These are phyloP conservation scores for Chloebia gouldiae DNA, from an alignment of 2,113 vertebrate genomes.

Conservation along the genomic window DNA sequence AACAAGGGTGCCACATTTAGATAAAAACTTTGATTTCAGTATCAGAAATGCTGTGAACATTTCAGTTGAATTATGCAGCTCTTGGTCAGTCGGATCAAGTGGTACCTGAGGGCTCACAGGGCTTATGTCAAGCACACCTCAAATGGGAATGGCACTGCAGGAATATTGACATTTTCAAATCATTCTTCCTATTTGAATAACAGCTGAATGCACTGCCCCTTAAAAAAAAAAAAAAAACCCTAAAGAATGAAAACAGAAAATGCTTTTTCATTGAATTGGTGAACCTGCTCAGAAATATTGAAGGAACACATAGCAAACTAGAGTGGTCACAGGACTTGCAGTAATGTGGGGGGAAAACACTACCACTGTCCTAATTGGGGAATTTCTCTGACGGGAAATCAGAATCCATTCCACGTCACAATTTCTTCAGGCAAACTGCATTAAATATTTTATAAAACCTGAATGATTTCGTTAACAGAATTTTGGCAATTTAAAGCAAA, in stretches of 20 bases:
- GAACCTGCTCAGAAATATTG: not conserved
- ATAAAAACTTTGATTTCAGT: not conserved
- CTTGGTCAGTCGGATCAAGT: not conserved
- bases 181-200: not conserved
- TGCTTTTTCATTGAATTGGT: not conserved
- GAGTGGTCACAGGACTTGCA: not conserved
- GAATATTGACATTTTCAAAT: not conserved
- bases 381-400: not conserved
- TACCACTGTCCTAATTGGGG: not conserved
- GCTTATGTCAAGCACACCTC: not conserved
- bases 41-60: not conserved
- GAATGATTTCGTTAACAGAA: not conserved
- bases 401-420: not conserved
- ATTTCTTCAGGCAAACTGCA: not conserved
- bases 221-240: not conserved
- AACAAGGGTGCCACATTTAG: not conserved
- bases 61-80: not conserved
- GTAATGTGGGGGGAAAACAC: no score
- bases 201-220: not conserved
- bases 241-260: not conserved
- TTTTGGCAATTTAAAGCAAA: constrained; percentile 1
- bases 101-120: not conserved
- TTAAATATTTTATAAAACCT: not conserved
- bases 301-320: not conserved
- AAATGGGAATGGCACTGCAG: not conserved